Conservation (phyloP, 2,888 invertebrate species). For the Campopleginae sp. region DNA sequence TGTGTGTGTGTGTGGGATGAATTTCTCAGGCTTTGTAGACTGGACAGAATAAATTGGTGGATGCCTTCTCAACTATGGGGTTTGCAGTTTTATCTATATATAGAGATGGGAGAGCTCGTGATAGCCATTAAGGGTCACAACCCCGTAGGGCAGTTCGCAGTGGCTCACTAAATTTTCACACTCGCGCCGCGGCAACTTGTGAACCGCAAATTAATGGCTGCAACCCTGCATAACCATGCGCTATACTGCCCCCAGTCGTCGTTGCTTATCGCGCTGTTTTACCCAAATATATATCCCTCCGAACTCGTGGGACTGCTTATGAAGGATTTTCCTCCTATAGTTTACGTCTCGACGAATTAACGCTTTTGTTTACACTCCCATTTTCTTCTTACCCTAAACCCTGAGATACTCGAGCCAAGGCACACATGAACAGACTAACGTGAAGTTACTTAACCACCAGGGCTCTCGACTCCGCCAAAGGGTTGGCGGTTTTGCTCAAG, state of each 20-base stretch:
- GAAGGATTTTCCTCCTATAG: slow-evolving; percentile 46
- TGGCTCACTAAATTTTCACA: slow-evolving; percentile 83
- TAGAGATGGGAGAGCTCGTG: slow-evolving; percentile 72
- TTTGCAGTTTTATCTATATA: slow-evolving; percentile 23
- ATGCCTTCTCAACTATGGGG: slow-evolving; percentile 25
- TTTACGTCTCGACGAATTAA: neutral
- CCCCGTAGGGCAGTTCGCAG: slow-evolving; percentile 73
- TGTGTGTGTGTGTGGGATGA: neutral
- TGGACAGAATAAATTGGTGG: slow-evolving; percentile 32
- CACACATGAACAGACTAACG: slow-evolving; percentile 7
- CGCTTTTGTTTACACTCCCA: slow-evolving; percentile 7
- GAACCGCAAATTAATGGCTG: slow-evolving; percentile 81
- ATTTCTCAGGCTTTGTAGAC: slow-evolving; percentile 69
- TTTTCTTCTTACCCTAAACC: neutral
- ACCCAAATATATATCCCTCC: slow-evolving; percentile 20
- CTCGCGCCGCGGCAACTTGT: slow-evolving; percentile 77
- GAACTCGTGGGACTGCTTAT: slow-evolving; percentile 8
- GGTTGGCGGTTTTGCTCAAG: slow-evolving; percentile 29
- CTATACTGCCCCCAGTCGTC: slow-evolving; percentile 14
- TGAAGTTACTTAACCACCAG: slow-evolving; percentile 20
- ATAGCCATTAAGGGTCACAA: slow-evolving; percentile 83
- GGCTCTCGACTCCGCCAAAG: slow-evolving; percentile 18
- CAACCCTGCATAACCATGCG: slow-evolving; percentile 68
- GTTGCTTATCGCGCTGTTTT: slow-evolving; percentile 65
- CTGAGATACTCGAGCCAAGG: slow-evolving; percentile 24